phyloP scores from a whole-genome alignment of 2,113 vertebrate genomes.

The Phycodurus eques region DNA sequence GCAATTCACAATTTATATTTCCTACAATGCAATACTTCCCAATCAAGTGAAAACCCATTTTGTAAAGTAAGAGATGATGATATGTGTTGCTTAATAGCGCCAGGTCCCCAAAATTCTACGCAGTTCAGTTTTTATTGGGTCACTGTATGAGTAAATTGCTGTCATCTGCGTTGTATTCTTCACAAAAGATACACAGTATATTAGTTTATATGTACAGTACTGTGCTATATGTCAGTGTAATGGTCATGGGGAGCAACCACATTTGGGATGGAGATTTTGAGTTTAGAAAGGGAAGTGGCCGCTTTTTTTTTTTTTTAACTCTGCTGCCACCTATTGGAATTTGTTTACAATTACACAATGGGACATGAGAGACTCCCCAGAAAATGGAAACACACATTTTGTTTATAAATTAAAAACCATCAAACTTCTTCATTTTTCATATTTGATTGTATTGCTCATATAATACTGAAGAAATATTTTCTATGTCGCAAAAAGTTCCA shows the following conservation, averaged over 20 bases:
- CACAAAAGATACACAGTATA: neutral
- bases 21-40: too few relatives aligned
- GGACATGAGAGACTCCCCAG: neutral
- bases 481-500: too few relatives aligned
- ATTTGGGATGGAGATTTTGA: neutral
- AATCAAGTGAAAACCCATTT: too few relatives aligned
- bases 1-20: too few relatives aligned
- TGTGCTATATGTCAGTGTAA: neutral
- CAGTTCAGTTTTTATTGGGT: too few relatives aligned
- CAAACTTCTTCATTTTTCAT: too few relatives aligned
- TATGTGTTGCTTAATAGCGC: too few relatives aligned
- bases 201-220: neutral
- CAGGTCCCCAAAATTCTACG: too few relatives aligned
- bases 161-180: neutral
- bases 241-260: neutral
- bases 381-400: neutral
- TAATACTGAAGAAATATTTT: too few relatives aligned
- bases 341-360: neutral
- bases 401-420: neutral
- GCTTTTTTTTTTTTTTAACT: neutral
- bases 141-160: neutral
- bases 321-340: conserved; percentile 43
- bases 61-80: too few relatives aligned
- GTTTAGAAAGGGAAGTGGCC: too few relatives aligned
- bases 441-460: too few relatives aligned